Evolutionary conservation across 2,113 vertebrate genomes (phyloP).

Genomic region (Gobius niger): DNA sequence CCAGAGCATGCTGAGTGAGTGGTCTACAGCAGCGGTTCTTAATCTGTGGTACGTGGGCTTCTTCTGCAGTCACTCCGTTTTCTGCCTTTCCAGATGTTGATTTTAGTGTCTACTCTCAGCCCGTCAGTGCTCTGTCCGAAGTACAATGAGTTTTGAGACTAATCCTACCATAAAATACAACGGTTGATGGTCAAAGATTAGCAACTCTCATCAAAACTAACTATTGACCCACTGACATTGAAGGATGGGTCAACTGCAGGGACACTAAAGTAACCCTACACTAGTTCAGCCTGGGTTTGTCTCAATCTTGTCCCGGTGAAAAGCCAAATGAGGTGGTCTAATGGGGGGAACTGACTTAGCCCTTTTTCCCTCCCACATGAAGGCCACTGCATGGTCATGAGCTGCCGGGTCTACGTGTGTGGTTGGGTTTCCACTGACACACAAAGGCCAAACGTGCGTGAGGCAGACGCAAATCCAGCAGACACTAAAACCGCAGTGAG

Average conservation of each 20-base stretch:
- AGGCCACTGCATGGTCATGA: conserved; percentile 56
- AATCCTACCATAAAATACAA: too few relatives aligned
- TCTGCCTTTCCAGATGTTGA: neutral
- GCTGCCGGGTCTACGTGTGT: conserved; percentile 61
- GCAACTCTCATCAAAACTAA: too few relatives aligned
- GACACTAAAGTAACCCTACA: too few relatives aligned
- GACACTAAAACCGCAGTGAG: conserved; percentile 52
- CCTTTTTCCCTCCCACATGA: conserved; percentile 49
- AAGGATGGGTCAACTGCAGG: too few relatives aligned
- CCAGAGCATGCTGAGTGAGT: conserved; percentile 50
- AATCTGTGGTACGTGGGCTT: neutral
- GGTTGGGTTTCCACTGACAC: conserved; percentile 65
- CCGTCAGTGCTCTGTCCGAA: too few relatives aligned
- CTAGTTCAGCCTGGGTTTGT: neutral
- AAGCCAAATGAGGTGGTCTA: neutral
- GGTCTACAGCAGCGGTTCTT: conserved; percentile 24
- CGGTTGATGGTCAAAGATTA: too few relatives aligned
- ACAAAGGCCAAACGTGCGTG: conserved; percentile 29
- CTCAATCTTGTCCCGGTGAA: neutral
- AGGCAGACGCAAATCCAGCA: conserved; percentile 49
- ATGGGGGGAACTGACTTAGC: conserved; percentile 11
- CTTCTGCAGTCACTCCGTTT: neutral
- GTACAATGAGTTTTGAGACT: too few relatives aligned
- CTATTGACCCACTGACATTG: too few relatives aligned
- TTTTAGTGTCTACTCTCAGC: neutral